These are phyloP conservation scores for Semnornis frantzii DNA, from an alignment of 2,113 vertebrate genomes.

Conservation along the genomic window DNA sequence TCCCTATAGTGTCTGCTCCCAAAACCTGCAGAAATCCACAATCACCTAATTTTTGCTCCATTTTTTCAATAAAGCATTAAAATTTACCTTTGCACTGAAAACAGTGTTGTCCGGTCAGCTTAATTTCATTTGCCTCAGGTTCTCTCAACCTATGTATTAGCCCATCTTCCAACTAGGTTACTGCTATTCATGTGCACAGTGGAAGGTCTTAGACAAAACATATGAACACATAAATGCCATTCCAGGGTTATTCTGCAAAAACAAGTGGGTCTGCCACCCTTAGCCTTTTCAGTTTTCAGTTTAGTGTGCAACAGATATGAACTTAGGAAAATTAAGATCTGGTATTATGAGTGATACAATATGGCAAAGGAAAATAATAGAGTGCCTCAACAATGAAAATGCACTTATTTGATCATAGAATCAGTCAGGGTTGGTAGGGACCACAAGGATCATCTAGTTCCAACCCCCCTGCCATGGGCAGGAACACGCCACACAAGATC, in stretches of 20 bases:
- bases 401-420: too few species aligned
- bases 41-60: neutral
- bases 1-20: neutral
- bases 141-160: neutral
- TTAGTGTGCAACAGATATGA: neutral
- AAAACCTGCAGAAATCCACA: neutral
- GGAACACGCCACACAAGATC: too few species aligned
- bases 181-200: neutral
- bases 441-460: too few species aligned
- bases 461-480: too few species aligned
- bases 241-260: neutral
- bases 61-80: neutral
- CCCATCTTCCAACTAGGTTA: neutral
- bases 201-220: neutral
- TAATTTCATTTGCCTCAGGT: neutral
- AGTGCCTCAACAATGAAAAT: too few species aligned
- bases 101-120: neutral
- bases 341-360: neutral
- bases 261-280: neutral
- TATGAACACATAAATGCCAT: neutral
- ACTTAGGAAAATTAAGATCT: neutral
- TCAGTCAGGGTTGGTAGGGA: too few species aligned
- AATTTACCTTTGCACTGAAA: neutral
- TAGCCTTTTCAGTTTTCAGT: neutral
- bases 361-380: neutral